Evolutionary conservation across 2,113 vertebrate species (phyloP).

Genomic region (Oxygymnocypris stewartii): DNA sequence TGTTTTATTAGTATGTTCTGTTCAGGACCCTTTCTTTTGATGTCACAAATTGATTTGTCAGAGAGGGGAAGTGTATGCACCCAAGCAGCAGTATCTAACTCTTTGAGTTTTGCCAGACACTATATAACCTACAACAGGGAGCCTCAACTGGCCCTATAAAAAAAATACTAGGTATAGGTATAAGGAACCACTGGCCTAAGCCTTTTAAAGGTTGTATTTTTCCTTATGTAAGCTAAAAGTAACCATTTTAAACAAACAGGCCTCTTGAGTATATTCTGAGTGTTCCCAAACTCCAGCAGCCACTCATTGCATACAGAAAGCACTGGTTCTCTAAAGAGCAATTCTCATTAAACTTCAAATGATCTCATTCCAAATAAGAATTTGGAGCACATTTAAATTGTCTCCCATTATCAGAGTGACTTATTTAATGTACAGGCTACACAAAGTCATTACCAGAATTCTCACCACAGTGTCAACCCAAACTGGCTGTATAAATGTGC

Average conservation of each 20-base stretch:
- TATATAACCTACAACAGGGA: neutral
- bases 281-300: constrained; percentile 7
- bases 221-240: neutral
- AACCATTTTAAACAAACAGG: constrained; percentile 14
- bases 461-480: constrained; percentile 19
- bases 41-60: neutral
- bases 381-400: constrained; percentile 33
- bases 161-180: neutral
- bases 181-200: neutral
- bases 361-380: constrained; percentile 39
- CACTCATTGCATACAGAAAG: too few relatives aligned
- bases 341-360: constrained; percentile 17
- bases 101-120: neutral
- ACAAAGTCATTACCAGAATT: constrained; percentile 17
- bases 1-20: too few relatives aligned
- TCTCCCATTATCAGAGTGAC: constrained; percentile 38
- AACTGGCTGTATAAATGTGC: constrained; percentile 8
- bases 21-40: constrained; percentile 4
- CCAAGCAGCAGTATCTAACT: neutral
- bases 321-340: constrained; percentile 31
- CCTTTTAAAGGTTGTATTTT: neutral
- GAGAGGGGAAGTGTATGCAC: neutral
- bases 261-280: constrained; percentile 2
- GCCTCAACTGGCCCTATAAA: neutral
- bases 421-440: neutral